phyloP scores from a whole-genome alignment of 2,797 vertebrate species.

The Leuciscus waleckii region DNA sequence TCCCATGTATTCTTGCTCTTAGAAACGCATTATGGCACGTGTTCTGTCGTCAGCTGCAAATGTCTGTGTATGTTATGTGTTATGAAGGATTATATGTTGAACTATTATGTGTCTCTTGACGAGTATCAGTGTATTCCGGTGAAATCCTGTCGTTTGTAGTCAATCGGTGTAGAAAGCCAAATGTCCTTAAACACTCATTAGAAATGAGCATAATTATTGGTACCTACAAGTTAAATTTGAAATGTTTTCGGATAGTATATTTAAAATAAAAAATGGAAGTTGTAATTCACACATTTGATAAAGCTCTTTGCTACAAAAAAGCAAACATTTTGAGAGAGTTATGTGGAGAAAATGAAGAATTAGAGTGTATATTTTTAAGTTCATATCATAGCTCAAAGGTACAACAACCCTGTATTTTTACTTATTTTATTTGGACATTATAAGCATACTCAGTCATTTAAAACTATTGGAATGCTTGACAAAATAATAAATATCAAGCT shows the following conservation, averaged over 20 bases:
- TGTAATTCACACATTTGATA: not conserved
- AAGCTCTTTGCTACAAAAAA: not conserved
- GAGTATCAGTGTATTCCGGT: conserved; percentile 39
- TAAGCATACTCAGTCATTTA: not conserved
- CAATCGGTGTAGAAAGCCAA: not conserved
- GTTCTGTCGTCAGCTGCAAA: conserved; percentile 17
- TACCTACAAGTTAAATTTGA: not conserved
- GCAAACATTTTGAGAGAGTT: too few relatives aligned
- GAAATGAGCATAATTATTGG: not conserved
- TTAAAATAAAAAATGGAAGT: not conserved
- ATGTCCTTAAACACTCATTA: not conserved
- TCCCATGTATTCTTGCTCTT: not conserved
- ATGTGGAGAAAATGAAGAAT: not conserved
- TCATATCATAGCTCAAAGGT: conserved; percentile 20
- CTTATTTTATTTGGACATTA: not conserved
- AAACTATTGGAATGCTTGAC: not conserved
- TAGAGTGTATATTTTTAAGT: not conserved
- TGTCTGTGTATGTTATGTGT: conserved; percentile 32
- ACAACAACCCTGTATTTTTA: not conserved
- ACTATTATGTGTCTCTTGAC: conserved; percentile 29
- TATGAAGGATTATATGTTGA: conserved; percentile 29
- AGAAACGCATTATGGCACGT: not conserved
- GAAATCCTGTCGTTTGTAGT: conserved; percentile 11
- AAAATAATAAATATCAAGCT: not conserved
- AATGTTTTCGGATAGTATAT: not conserved